These are phyloP conservation scores for Brachionus asplanchnoidis DNA, from an alignment of 1,140 invertebrate species.

Conservation along the genomic window DNA sequence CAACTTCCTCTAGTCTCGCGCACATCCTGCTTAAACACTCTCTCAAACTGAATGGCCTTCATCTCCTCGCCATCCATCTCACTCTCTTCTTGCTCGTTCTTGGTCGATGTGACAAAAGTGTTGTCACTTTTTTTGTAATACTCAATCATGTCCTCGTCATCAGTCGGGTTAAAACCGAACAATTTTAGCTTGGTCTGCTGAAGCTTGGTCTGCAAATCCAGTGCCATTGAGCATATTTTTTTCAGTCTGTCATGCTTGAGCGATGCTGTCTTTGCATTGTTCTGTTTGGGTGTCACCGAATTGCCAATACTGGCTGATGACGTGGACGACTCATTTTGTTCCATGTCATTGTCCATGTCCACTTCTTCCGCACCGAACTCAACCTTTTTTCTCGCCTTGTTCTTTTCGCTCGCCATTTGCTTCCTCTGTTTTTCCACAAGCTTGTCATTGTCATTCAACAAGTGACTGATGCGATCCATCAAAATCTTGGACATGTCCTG, in stretches of 20 bases:
- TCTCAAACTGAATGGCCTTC: background rate
- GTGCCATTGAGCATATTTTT: constrained; percentile 40
- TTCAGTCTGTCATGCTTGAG: constrained; percentile 21
- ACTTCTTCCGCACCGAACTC: background rate
- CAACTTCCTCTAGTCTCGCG: background rate
- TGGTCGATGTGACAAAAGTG: constrained; percentile 16
- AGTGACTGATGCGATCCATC: constrained; percentile 29
- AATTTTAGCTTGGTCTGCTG: constrained; percentile 30
- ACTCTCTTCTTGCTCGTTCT: background rate
- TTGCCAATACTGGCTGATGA: background rate
- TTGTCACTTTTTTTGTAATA: background rate
- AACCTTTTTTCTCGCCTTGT: background rate
- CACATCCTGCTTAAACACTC: constrained; percentile 23
- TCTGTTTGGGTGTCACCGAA: background rate
- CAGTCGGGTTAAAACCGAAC: constrained; percentile 29
- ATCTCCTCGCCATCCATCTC: background rate
- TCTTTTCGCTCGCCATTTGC: background rate
- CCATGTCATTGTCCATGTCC: background rate
- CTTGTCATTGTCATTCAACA: constrained; percentile 34
- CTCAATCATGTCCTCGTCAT: constrained; percentile 13
- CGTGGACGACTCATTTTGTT: background rate
- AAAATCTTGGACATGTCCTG: constrained; percentile 37
- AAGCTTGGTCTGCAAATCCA: constrained; percentile 32
- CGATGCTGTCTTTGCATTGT: background rate
- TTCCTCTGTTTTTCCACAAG: constrained; percentile 12